Evolutionary conservation across 2,888 invertebrate species (phyloP).

Genomic region (Athripsodes cinereus): DNA sequence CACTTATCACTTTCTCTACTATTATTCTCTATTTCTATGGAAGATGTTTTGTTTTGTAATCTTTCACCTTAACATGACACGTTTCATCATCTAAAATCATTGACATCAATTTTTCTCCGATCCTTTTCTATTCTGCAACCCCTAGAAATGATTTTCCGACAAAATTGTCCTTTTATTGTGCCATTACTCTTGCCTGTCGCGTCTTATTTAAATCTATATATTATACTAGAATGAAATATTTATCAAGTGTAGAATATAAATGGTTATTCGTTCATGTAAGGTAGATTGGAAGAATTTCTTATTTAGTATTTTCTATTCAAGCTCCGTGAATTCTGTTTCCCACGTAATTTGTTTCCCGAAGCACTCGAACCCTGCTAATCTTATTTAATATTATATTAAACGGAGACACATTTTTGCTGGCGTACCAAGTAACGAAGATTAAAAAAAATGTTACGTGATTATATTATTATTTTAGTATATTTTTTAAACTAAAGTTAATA

Average conservation of each 20-base stretch:
- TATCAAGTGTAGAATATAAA: background rate
- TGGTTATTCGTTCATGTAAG: background rate
- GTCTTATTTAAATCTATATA: background rate
- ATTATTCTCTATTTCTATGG: too few species aligned
- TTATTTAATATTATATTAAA: too few species aligned
- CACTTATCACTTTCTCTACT: too few species aligned
- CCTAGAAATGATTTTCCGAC: constrained; percentile 11
- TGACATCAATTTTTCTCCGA: constrained; percentile 3
- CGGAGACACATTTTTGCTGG: too few species aligned
- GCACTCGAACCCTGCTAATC: too few species aligned
- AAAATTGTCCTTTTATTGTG: constrained; percentile 13
- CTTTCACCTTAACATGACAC: background rate
- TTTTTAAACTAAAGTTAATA: too few species aligned
- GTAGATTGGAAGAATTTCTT: background rate
- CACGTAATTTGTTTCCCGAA: too few species aligned
- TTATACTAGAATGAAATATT: background rate
- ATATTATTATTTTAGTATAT: too few species aligned
- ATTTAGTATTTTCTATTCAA: background rate
- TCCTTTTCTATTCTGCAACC: background rate
- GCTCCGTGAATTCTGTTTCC: too few species aligned
- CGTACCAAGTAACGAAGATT: too few species aligned
- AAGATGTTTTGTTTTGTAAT: background rate
- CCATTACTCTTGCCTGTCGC: constrained; percentile 6
- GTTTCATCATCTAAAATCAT: background rate
- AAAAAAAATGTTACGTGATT: too few species aligned